These are phyloP conservation scores for Grammomys surdaster DNA, from an alignment of 2,113 vertebrate genomes.

Conservation along the genomic window DNA sequence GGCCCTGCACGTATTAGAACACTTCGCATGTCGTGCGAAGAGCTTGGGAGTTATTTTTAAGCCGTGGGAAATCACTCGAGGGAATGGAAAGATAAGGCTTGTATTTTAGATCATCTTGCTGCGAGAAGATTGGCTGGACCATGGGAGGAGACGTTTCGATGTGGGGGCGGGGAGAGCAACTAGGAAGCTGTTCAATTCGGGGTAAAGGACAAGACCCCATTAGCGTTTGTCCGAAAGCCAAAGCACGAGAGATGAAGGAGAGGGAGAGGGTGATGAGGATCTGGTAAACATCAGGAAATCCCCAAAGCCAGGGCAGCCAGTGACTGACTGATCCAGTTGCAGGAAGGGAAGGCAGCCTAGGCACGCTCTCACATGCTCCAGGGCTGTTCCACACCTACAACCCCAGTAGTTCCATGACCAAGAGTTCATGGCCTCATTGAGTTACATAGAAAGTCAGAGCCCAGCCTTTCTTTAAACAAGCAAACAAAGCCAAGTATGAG, in stretches of 20 bases:
- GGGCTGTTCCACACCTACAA: not conserved
- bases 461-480: not conserved
- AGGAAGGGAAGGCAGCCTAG: not conserved
- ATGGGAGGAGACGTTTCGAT: not conserved
- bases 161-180: not conserved
- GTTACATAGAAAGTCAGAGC: no score
- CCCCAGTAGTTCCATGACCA: not conserved
- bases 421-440: not conserved
- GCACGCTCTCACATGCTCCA: not conserved
- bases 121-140: not conserved
- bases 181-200: not conserved
- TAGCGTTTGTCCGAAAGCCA: not conserved
- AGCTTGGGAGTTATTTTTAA: constrained; percentile 15
- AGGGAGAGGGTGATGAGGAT: not conserved
- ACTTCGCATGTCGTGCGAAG: not conserved
- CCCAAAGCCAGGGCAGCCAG: not conserved
- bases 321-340: not conserved
- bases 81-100: constrained; percentile 38
- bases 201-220: not conserved
- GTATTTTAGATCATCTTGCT: constrained; percentile 10
- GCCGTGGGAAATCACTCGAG: constrained; percentile 21
- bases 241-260: not conserved
- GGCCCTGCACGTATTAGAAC: not conserved
- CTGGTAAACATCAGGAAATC: not conserved
- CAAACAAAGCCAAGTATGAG: not conserved